A percentile compares a stretch with the other conserved stretches of the same genome.
phyloP scores from a whole-genome alignment of 2,797 vertebrate species.

The Falco naumanni region DNA sequence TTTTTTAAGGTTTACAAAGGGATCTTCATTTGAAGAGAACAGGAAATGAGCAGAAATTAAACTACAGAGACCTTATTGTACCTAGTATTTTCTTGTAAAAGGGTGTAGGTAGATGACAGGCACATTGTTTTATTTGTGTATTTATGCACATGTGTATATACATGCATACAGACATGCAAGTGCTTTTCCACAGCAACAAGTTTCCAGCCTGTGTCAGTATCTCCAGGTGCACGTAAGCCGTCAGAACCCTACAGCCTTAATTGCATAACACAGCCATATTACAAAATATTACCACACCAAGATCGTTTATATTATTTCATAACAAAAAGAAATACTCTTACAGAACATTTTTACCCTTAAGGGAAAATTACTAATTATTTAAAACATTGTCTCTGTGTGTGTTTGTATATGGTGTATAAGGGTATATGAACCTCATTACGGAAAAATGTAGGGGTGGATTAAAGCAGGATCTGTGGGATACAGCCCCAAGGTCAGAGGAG shows the following conservation, averaged over 20 bases:
- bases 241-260: constrained; percentile 11
- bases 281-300: constrained; percentile 50
- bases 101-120: neutral
- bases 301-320: constrained; percentile 62
- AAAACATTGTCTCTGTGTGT: neutral
- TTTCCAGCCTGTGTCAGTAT: neutral
- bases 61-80: neutral
- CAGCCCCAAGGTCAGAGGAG: constrained; percentile 1
- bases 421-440: constrained; percentile 15
- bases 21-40: neutral
- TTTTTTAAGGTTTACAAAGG: neutral
- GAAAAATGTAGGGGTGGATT: constrained; percentile 29
- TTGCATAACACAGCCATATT: constrained; percentile 52
- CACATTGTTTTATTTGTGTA: neutral
- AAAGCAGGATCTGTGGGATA: constrained; percentile 41
- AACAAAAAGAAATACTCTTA: constrained; percentile 62
- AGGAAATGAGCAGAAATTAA: neutral
- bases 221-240: constrained; percentile 19
- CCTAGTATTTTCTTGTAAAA: neutral
- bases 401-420: neutral
- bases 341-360: constrained; percentile 54
- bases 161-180: neutral
- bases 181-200: neutral
- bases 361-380: constrained; percentile 48
- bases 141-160: neutral